Conservation (phyloP, 2,113 vertebrate species). For the Crotophaga sulcirostris region DNA sequence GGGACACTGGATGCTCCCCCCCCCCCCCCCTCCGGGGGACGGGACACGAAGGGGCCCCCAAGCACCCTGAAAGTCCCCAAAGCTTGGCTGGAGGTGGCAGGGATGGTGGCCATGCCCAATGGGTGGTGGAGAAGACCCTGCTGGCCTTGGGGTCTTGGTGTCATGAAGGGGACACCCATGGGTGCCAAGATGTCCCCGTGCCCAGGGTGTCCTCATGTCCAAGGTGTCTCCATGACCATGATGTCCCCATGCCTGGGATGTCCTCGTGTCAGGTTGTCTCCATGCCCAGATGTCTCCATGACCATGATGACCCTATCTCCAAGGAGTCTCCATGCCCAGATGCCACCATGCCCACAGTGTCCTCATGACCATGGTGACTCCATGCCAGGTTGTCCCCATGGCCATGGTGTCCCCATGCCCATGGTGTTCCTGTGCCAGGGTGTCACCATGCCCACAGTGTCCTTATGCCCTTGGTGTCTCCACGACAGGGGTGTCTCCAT, state of each 20-base stretch:
- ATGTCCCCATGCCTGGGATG: background rate
- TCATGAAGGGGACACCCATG: background rate
- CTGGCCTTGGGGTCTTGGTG: background rate
- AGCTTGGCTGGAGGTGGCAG: background rate
- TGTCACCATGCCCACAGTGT: too few species aligned
- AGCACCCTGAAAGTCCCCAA: background rate
- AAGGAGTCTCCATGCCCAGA: background rate
- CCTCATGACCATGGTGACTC: too few species aligned
- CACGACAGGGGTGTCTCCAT: too few species aligned
- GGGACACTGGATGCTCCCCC: background rate
- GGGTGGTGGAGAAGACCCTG: background rate
- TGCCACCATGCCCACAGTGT: background rate
- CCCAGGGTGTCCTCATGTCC: background rate
- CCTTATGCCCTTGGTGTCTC: too few species aligned
- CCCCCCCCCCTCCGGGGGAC: rapidly evolving
- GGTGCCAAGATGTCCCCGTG: background rate
- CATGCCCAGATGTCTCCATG: background rate
- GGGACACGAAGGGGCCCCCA: background rate
- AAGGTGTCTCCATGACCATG: too few species aligned
- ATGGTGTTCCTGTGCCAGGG: too few species aligned
- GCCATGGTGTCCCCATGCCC: background rate
- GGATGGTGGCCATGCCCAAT: background rate
- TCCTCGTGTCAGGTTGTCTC: background rate
- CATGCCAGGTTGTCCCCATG: too few species aligned
- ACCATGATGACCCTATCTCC: too few species aligned